A percentile compares a stretch with the other conserved stretches of the same genome.
These are phyloP conservation scores for Yponomeuta cagnagella DNA, from an alignment of 2,888 invertebrate genomes.

Conservation along the genomic window DNA sequence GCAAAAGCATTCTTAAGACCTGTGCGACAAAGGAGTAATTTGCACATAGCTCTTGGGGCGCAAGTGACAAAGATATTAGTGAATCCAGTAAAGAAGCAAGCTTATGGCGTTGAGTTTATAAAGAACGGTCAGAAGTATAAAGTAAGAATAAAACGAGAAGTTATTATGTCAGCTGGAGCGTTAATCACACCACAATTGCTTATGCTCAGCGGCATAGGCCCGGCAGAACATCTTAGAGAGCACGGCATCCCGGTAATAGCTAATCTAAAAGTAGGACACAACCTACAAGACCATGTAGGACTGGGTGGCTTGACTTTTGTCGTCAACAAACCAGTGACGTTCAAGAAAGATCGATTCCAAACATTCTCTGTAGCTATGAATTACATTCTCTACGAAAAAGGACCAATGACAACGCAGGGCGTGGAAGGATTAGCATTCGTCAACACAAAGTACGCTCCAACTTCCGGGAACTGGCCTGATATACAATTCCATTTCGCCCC, in stretches of 20 bases:
- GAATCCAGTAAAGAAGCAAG: constrained; percentile 80
- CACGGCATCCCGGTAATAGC: constrained; percentile 84
- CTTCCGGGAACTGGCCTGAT: constrained; percentile 86
- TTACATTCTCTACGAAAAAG: constrained; percentile 86
- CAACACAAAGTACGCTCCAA: constrained; percentile 90
- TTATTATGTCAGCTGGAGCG: constrained; percentile 91
- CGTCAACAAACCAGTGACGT: constrained; percentile 86
- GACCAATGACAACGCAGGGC: constrained; percentile 89
- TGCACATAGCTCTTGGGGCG: constrained; percentile 86
- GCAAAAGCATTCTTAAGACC: constrained; percentile 92
- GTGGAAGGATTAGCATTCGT: constrained; percentile 92
- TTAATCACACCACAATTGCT: constrained; percentile 92
- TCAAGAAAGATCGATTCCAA: constrained; percentile 86
- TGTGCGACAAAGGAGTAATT: constrained; percentile 83
- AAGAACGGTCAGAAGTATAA: constrained; percentile 79
- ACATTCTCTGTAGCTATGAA: constrained; percentile 86
- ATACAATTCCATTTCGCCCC: constrained; percentile 92
- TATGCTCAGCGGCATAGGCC: constrained; percentile 93
- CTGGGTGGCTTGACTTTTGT: constrained; percentile 89
- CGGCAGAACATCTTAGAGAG: constrained; percentile 82
- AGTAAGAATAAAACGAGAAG: constrained; percentile 85
- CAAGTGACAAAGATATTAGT: constrained; percentile 84
- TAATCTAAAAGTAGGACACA: constrained; percentile 86
- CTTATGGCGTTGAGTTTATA: constrained; percentile 84
- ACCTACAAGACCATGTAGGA: constrained; percentile 92